Base-by-base conservation (phyloP, 2,888 invertebrate species). In the Trachelus stipa region DNA sequence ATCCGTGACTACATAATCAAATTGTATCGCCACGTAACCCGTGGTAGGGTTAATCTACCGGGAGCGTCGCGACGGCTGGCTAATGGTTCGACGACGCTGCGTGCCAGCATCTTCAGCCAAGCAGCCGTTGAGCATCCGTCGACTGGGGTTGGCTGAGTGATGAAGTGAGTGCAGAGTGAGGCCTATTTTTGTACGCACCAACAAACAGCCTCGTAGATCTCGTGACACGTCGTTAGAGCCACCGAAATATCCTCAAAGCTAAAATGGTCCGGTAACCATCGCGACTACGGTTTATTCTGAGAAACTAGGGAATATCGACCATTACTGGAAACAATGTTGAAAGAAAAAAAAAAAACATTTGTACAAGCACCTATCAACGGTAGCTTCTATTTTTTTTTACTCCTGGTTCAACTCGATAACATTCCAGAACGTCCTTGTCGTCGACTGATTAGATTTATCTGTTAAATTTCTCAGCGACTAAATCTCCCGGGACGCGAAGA, bases 91-190 rank as follows among this genome's bases (percentile, higher is more conserved):
- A 78, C 79, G 76, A 82, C 81, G 82, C 80, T 79, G 81, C 83
- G 82, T 86, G 87, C 85, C 86, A 87, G 83, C 80, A 82, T 86
- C 85, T 81, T 81, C 85, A 80, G 84, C 81, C 85, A 78, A 82
- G 78, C 80, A 79, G 82, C 82, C 84, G 81, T 81, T 80, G 80
- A 74, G 79, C 81, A 79, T 84, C 81, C 85, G 82, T 84, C 79
- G 83, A 79, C 30, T 31, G 56, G 69, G 77, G 71, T 34, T 73
- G 77, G 80, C 78, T 80, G 87, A 88, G 88, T 89, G 89, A 90
- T 87, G 87, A 88, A 90, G 88, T 88, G 88, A 88, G 89, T 88
- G 88, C 85, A 73, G 89, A 90, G 88, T 90, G 89, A 90, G 85
- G 84, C 86, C 89, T 90, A 90, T 90, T 90, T 90, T 89, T 88